phyloP scores from a whole-genome alignment of 2,888 invertebrate species.

The Crepidodera aurea region DNA sequence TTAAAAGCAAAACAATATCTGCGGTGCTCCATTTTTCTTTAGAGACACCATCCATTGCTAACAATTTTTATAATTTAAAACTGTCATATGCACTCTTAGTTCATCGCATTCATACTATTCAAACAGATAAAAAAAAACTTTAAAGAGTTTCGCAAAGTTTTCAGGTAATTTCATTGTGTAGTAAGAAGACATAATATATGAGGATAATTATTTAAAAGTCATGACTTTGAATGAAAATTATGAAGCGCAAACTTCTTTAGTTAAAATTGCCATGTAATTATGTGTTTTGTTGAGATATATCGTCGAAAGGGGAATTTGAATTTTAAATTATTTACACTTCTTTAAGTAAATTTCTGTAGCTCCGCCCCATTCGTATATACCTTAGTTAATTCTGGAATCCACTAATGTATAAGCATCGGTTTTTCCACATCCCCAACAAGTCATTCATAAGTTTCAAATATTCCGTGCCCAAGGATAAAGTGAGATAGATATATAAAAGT shows the following conservation, averaged over 20 bases:
- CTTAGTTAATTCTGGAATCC: no score
- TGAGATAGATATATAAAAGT: no score
- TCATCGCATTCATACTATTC: conserved; percentile 45
- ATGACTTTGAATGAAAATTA: conserved; percentile 33
- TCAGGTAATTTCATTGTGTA: conserved; percentile 42
- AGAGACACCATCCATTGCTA: conserved; percentile 35
- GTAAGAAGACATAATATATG: conserved; percentile 42
- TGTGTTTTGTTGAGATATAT: no score
- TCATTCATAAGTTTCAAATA: no score
- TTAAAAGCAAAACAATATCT: conserved; percentile 27
- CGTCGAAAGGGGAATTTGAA: no score
- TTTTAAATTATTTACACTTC: no score
- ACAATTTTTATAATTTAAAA: conserved; percentile 45
- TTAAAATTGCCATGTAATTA: background rate
- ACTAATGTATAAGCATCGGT: no score
- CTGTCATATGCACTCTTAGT: conserved; percentile 46
- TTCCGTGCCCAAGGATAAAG: no score
- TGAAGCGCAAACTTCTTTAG: background rate
- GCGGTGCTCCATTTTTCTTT: conserved; percentile 24
- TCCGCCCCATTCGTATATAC: no score
- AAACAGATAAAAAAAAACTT: conserved; percentile 38
- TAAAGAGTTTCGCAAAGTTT: conserved; percentile 39
- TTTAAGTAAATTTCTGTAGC: no score
- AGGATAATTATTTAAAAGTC: conserved; percentile 44
- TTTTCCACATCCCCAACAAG: no score